Evolutionary conservation across 2,888 invertebrate species (phyloP).

Genomic region (Acanthopleura granulata): DNA sequence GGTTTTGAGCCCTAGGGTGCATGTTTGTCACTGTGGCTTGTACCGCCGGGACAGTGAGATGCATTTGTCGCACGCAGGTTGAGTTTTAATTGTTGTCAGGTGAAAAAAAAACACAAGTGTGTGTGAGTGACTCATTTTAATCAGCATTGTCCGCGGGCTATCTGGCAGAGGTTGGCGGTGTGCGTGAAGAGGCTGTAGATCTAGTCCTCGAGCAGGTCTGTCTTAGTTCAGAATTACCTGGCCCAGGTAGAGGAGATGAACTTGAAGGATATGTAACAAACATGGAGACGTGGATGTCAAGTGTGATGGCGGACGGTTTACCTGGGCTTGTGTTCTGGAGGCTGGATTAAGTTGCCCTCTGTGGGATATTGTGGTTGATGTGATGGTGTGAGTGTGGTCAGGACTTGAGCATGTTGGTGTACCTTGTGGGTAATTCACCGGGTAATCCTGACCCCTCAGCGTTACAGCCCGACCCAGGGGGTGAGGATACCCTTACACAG

Average conservation of each 20-base stretch:
- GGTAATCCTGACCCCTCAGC: neutral
- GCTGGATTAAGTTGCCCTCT: too few relatives aligned
- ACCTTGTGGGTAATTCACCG: slow-evolving; percentile 37
- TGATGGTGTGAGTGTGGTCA: neutral
- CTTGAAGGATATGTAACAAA: too few relatives aligned
- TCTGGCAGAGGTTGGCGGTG: neutral
- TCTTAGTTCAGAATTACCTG: too few relatives aligned
- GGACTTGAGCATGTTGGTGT: slow-evolving; percentile 35
- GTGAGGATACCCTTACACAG: neutral
- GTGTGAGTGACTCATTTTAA: neutral
- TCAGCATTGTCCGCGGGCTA: neutral
- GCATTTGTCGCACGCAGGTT: slow-evolving; percentile 12
- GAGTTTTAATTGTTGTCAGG: slow-evolving; percentile 8
- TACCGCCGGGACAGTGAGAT: neutral
- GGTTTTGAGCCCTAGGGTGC: too few relatives aligned
- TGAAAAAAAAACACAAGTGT: neutral
- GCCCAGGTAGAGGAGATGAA: too few relatives aligned
- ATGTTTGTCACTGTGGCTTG: too few relatives aligned
- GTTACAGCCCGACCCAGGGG: neutral
- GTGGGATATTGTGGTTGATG: too few relatives aligned
- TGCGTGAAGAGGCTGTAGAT: too few relatives aligned
- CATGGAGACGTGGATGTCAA: too few relatives aligned
- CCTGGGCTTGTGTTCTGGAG: too few relatives aligned
- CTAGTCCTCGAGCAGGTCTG: too few relatives aligned
- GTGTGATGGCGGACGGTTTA: too few relatives aligned